Evolutionary conservation across 2,888 invertebrate genomes (phyloP), one percentile per base, ranked within the genome.

Genomic region (Julus scanicus): DNA sequence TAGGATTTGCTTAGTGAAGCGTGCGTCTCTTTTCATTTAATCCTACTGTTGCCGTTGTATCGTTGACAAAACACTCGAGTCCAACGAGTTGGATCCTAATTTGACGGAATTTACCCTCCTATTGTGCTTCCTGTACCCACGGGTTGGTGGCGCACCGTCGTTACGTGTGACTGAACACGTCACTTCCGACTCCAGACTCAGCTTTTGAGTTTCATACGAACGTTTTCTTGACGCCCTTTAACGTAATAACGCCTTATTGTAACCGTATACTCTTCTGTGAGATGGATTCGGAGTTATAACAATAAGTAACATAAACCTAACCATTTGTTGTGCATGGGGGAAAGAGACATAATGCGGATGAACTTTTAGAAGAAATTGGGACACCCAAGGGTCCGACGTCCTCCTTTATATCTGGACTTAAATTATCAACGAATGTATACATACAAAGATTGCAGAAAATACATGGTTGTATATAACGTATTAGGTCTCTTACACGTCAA

Each of bases 1-100:
- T 63, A 63, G 63, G 63, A 63, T 63, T 63, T 63, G 63, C 63
- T 63, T 63, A 63, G 63, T 63, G 63, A 63, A 63, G 63, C 63
- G 63, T 63, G 63, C 63, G 6, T n/a, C 63, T 17, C 63, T n/a
- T 63, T 63, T 63, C 63, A 63, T 63, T 63, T 63, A 63, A 63
- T 63, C 63, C 63, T 63, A 63, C 63, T 63, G 63, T 63, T 63
- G 63, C 63, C 63, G n/a, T 63, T 63, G 63, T 63, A 63, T 63
- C 63, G 63, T 63, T 63, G 63, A 63, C 63, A 63, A 63, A 63
- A 63, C 63, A 63, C 63, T 63, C 63, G 63, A 63, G 63, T 63
- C 63, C 63, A 63, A 63, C 63, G 63, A 63, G 63, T 63, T 63
- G 63, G 63, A 63, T 63, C 63, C 63, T 63, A 63, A 63, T 63